Conservation (phyloP, 1,140 invertebrate genomes). For the Bombus fervidus region DNA sequence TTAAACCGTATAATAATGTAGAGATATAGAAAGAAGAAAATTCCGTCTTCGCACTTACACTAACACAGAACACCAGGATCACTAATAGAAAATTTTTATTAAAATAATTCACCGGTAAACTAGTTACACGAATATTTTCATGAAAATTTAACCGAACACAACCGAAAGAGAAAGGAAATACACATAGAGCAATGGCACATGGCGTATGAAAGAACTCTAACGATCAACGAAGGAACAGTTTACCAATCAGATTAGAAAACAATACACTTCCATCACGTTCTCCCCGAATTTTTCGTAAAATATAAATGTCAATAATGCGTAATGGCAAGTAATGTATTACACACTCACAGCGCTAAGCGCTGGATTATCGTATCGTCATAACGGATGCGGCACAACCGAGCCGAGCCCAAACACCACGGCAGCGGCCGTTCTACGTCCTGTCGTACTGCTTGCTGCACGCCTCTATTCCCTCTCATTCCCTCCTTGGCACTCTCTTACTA, state of each 20-base stretch:
- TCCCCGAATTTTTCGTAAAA: constrained; percentile 11
- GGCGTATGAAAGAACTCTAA: constrained; percentile 56
- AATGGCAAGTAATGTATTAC: constrained; percentile 43
- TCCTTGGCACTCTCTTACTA: constrained; percentile 28
- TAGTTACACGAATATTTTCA: constrained; percentile 12
- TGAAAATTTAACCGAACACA: constrained; percentile 27
- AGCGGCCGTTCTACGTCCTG: constrained; percentile 56
- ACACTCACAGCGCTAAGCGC: constrained; percentile 59
- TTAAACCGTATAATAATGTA: constrained; percentile 46
- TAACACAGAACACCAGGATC: constrained; percentile 32
- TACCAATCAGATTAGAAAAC: constrained; percentile 53
- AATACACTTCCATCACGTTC: constrained; percentile 57
- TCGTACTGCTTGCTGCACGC: constrained; percentile 51
- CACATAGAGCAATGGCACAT: constrained; percentile 60
- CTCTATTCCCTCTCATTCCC: constrained; percentile 42
- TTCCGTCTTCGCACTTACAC: constrained; percentile 36
- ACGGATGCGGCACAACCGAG: constrained; percentile 61
- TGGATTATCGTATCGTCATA: constrained; percentile 69
- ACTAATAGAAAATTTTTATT: constrained; percentile 26
- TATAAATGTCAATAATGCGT: constrained; percentile 46
- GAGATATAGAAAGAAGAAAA: constrained; percentile 25
- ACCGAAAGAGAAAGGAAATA: constrained; percentile 45
- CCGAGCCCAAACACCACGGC: constrained; percentile 63
- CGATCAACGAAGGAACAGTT: constrained; percentile 26
- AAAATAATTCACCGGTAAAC: constrained; percentile 14